Evolutionary conservation across 2,888 invertebrate genomes (phyloP), one percentile per base, ranked within the genome.

Genomic region (Drosophila falleni): DNA sequence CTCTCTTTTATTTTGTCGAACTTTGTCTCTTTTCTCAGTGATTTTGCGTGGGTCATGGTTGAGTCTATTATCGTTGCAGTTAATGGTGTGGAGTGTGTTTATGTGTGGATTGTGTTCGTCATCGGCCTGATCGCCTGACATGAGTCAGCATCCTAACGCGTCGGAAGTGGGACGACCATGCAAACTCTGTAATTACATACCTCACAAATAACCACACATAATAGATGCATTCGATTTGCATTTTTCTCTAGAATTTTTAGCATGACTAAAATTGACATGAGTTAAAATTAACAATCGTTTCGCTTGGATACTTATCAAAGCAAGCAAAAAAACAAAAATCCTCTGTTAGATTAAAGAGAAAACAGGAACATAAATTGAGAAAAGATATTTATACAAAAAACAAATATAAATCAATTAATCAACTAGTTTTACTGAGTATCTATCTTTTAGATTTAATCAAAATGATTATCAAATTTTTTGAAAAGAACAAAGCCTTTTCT

Each of bases 31-130:
- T 61, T 56, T 62, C 63, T 42, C 41, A 47, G 35, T 55, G 49
- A 55, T 54, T 76, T 63, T 74, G 89, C 87, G 83, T 89, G 83
- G 83, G 89, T 83, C 89, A 83, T 83, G 83, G 84, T 84, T 88
- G 67, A 23, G 64, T 65, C 63, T 66, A 29, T 44, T 63, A 46
- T 71, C 53, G 49, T 35, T 53, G 44, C 65, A 4, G 41, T 41
- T 41, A 47, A 53, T 54, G 19, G 47, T 56, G 63, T 62, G 41
- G 44, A 54, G 47, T 37, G 42, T 50, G 50, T 41, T 10, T 60
- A 33, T 65, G 63, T 46, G 62, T 70, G 71, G 63, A 58, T 78
- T 63, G 58, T 81, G 83, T 88, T 80, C 71, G 80, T 82, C 86
- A 80, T 77, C 64, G 80, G 41, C 58, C 29, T 67, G 64, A 26